A percentile compares a stretch with the other conserved stretches of the same genome.
These are phyloP conservation scores for Podocnemis expansa DNA, from an alignment of 2,113 vertebrate species.

Conservation along the genomic window DNA sequence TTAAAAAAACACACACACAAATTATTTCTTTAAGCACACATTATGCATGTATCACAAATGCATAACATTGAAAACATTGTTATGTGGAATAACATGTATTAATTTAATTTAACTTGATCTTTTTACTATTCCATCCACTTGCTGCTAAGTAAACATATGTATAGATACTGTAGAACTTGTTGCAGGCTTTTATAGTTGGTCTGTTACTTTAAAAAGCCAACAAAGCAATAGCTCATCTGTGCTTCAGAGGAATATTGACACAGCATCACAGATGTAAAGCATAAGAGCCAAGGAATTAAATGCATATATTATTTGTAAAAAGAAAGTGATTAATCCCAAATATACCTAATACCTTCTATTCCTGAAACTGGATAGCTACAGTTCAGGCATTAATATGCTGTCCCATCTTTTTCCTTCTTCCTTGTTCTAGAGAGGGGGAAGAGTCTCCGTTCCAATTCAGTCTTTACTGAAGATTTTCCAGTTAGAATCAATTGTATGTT, in stretches of 20 bases:
- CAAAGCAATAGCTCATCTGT: background rate
- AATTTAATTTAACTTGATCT: background rate
- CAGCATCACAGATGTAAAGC: background rate
- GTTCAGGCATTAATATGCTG: background rate
- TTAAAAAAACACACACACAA: background rate
- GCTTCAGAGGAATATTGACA: background rate
- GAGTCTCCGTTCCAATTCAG: background rate
- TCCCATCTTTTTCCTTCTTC: background rate
- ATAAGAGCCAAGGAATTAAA: background rate
- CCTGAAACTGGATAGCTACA: background rate
- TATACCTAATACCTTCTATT: background rate
- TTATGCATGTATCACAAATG: background rate
- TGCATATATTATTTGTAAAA: background rate
- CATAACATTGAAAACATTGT: background rate
- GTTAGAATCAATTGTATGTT: background rate
- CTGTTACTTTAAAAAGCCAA: background rate
- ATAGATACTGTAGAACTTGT: background rate
- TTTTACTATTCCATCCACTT: background rate
- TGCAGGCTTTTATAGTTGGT: rapidly evolving
- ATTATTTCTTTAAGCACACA: background rate
- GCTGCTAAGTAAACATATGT: background rate
- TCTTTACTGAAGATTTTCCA: background rate
- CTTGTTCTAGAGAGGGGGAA: background rate
- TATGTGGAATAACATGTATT: no score
- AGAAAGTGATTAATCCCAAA: background rate